Conservation (phyloP, 2,797 vertebrate genomes). For the Sebastes kiyomatsui region DNA sequence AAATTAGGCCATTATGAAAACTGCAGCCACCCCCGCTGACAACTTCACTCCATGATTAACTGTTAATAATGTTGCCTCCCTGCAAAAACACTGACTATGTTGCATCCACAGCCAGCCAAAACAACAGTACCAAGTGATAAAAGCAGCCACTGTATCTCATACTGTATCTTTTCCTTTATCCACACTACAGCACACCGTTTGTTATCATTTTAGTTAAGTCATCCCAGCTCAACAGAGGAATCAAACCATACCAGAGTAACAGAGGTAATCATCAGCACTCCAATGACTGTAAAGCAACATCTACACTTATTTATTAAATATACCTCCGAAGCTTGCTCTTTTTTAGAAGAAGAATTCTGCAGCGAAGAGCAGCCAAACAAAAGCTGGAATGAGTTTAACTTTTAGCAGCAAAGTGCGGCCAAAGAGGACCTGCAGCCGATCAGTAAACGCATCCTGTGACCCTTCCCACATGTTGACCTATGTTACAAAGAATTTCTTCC, state of each 20-base stretch:
- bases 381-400: not conserved
- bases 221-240: not conserved
- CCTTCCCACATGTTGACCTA: no score
- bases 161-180: not conserved
- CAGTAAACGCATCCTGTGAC: no score
- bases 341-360: not conserved
- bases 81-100: constrained; percentile 26
- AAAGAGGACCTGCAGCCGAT: no score
- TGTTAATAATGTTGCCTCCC: constrained; percentile 60
- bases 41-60: constrained; percentile 68
- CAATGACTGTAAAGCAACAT: not conserved
- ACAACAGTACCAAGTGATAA: constrained; percentile 2
- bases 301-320: not conserved
- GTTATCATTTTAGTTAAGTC: not conserved
- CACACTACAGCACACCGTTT: not conserved
- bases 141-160: not conserved
- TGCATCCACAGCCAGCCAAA: not conserved
- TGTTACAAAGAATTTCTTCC: no score
- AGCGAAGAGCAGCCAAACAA: not conserved
- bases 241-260: not conserved
- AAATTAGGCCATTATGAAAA: constrained; percentile 76
- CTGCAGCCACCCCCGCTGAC: constrained; percentile 65
- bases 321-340: not conserved
- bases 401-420: not conserved
- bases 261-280: not conserved